phyloP scores from a whole-genome alignment of 2,888 invertebrate genomes.

The Barypeithes pellucidus region DNA sequence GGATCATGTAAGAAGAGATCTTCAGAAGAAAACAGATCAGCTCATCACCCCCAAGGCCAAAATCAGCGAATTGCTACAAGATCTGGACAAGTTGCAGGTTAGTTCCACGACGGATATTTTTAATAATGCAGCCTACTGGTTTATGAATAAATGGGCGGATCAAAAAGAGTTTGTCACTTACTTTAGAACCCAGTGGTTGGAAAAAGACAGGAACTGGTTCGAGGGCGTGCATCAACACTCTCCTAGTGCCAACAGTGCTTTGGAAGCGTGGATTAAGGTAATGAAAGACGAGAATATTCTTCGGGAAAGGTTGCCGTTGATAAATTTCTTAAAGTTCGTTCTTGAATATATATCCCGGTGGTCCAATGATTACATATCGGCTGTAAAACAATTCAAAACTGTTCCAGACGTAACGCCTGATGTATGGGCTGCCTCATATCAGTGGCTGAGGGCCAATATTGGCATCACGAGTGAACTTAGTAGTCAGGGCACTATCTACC shows the following conservation, averaged over 20 bases:
- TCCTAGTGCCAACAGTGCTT: background rate
- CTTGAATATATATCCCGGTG: background rate
- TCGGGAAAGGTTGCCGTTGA: background rate
- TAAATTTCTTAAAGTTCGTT: background rate
- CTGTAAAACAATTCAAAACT: background rate
- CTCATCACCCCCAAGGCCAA: background rate
- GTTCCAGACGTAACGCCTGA: background rate
- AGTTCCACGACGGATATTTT: background rate
- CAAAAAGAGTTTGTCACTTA: background rate
- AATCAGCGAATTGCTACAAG: background rate
- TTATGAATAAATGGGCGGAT: background rate
- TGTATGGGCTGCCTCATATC: background rate
- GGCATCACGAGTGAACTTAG: no score
- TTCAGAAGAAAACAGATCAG: background rate
- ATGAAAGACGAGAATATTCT: background rate
- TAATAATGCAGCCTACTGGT: background rate
- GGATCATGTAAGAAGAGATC: background rate
- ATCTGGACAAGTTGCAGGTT: background rate
- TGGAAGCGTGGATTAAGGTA: background rate
- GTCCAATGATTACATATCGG: background rate
- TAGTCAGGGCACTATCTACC: no score
- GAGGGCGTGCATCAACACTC: background rate
- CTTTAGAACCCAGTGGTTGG: background rate
- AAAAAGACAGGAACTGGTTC: background rate
- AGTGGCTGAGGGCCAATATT: background rate